These are phyloP conservation scores for Sphenopsis melanotis DNA, from an alignment of 2,797 vertebrate genomes.

Conservation along the genomic window DNA sequence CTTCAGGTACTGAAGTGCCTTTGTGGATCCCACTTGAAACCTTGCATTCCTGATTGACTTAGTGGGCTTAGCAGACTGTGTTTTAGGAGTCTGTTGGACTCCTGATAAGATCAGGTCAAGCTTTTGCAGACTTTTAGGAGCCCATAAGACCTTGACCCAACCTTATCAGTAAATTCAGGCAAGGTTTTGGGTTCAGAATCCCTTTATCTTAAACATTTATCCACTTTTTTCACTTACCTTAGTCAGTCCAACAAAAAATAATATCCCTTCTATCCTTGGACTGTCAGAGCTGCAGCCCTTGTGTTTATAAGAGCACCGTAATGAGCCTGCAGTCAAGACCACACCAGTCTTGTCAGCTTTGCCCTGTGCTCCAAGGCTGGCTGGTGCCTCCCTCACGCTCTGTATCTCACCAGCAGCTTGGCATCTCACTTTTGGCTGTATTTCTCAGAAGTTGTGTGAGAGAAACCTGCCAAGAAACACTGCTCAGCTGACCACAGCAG, in stretches of 20 bases:
- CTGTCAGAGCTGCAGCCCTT: not conserved
- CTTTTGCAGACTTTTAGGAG: not conserved
- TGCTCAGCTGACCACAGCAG: not conserved
- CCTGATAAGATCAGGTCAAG: not conserved
- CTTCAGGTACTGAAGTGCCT: not conserved
- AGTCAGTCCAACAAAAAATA: not conserved
- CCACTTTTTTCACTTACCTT: not conserved
- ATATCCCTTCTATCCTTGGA: not conserved
- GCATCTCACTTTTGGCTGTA: not conserved
- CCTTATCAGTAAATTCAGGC: not conserved
- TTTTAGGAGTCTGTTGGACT: not conserved
- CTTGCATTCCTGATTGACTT: not conserved
- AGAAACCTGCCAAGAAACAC: not conserved
- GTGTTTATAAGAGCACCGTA: not conserved
- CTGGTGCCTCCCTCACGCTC: not conserved
- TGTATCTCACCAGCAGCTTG: not conserved
- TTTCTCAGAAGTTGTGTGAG: not conserved
- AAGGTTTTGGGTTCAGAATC: not conserved
- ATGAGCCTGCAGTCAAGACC: rapidly evolving
- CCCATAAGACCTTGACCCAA: rapidly evolving
- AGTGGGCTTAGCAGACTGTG: not conserved
- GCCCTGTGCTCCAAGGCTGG: not conserved
- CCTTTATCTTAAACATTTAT: not conserved
- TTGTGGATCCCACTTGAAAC: not conserved
- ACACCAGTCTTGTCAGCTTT: not conserved